A percentile compares a stretch with the other conserved stretches of the same genome.
phyloP scores from a whole-genome alignment of 1,140 invertebrate species.

The Berghia stephanieae region DNA sequence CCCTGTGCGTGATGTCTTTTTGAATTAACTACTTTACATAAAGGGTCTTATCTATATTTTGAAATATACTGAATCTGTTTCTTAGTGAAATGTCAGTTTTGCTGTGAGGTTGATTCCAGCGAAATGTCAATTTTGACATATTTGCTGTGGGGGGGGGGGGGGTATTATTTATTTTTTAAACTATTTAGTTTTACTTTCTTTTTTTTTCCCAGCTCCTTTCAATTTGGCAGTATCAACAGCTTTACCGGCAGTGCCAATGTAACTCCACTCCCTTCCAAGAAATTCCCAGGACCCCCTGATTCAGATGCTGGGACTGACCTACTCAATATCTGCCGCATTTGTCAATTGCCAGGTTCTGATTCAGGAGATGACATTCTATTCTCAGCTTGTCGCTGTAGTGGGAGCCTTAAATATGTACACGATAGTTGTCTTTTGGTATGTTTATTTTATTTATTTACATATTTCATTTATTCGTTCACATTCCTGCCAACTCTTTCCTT shows the following conservation, averaged over 20 bases:
- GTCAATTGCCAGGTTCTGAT: conserved; percentile 68
- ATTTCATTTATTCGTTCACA: too few relatives aligned
- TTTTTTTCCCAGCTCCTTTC: too few relatives aligned
- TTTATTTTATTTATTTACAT: too few relatives aligned
- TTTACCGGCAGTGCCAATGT: conserved; percentile 39
- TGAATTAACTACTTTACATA: neutral
- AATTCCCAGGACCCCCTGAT: conserved; percentile 44
- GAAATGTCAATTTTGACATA: too few relatives aligned
- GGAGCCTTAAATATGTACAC: conserved; percentile 71
- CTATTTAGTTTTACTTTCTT: too few relatives aligned
- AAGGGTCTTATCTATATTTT: neutral
- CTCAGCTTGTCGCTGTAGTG: conserved; percentile 71
- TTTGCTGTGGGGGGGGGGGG: too few relatives aligned
- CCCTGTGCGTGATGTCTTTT: neutral
- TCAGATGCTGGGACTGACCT: conserved; percentile 57
- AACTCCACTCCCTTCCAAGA: conserved; percentile 45
- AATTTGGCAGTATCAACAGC: conserved; percentile 5
- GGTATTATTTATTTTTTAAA: too few relatives aligned
- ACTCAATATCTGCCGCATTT: conserved; percentile 70
- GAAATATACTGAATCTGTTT: neutral
- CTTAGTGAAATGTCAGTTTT: too few relatives aligned
- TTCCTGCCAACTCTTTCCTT: neutral
- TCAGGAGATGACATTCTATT: conserved; percentile 70
- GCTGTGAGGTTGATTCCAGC: too few relatives aligned
- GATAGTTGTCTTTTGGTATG: conserved; percentile 70